phyloP scores from a whole-genome alignment of 2,797 vertebrate species.

The Chelmon rostratus region DNA sequence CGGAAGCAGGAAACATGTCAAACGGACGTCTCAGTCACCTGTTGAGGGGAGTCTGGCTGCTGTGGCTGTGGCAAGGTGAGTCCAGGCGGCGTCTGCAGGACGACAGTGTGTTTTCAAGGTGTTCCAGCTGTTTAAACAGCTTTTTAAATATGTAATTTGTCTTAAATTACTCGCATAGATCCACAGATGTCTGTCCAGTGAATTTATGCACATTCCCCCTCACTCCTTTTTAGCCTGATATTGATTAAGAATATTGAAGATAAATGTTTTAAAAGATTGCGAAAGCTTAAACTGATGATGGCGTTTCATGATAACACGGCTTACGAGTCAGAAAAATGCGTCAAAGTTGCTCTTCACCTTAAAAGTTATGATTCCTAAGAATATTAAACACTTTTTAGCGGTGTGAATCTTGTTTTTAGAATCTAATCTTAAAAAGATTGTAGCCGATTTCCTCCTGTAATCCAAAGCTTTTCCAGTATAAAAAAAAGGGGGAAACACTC shows the following conservation, averaged over 20 bases:
- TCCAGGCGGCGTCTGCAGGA: constrained; percentile 45
- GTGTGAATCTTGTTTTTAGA: background rate
- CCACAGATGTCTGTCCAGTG: background rate
- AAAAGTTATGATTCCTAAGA: background rate
- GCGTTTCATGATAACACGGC: background rate
- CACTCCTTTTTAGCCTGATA: background rate
- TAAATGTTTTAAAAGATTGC: background rate
- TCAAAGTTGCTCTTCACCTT: constrained; percentile 16
- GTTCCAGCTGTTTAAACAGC: constrained; percentile 12
- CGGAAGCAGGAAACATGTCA: constrained; percentile 78
- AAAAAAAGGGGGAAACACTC: constrained; percentile 62
- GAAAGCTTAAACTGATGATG: background rate
- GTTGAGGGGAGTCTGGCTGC: constrained; percentile 78
- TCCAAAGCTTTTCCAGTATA: constrained; percentile 25
- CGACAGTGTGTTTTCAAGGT: background rate
- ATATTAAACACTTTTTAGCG: background rate
- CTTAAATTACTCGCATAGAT: background rate
- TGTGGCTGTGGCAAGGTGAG: constrained; percentile 85
- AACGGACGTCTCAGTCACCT: constrained; percentile 77
- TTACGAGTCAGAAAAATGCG: background rate
- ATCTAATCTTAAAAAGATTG: constrained; percentile 23
- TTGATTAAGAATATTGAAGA: background rate
- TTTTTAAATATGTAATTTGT: background rate
- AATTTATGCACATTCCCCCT: background rate
- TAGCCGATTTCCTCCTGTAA: constrained; percentile 32